Conservation (phyloP, 1,140 invertebrate genomes). For the Drosophila rhopaloa region DNA sequence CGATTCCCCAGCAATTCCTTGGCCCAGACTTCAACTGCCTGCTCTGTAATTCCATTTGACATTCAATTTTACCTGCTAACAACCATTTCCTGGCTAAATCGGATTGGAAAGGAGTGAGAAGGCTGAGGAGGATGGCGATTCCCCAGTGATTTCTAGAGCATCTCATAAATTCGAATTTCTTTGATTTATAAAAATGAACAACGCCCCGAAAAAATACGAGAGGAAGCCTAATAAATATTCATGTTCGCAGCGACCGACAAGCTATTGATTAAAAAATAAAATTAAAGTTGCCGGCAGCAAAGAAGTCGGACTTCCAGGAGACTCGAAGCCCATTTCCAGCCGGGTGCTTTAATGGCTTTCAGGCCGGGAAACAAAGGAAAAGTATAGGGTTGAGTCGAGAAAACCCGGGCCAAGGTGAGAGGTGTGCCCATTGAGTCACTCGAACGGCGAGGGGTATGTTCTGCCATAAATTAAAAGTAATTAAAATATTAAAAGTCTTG, state of each 20-base stretch:
- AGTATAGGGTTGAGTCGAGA: slow-evolving; percentile 5
- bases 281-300: slow-evolving; percentile 32
- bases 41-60: slow-evolving; percentile 62
- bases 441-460: slow-evolving; percentile 19
- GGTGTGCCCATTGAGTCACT: slow-evolving; percentile 22
- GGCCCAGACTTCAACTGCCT: slow-evolving; percentile 8
- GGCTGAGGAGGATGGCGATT: background rate
- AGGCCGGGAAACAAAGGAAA: slow-evolving; percentile 26
- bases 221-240: slow-evolving; percentile 70
- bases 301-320: slow-evolving; percentile 29
- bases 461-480: slow-evolving; percentile 73
- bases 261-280: slow-evolving; percentile 46
- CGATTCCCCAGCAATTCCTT: slow-evolving; percentile 15
- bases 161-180: slow-evolving; percentile 44
- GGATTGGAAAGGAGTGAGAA: slow-evolving; percentile 10
- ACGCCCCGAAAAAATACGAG: slow-evolving; percentile 56
- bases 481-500: slow-evolving; percentile 77
- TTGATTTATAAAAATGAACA: slow-evolving; percentile 76
- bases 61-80: slow-evolving; percentile 77
- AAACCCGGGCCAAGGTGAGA: slow-evolving; percentile 9
- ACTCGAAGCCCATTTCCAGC: slow-evolving; percentile 40
- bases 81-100: slow-evolving; percentile 38
- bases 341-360: slow-evolving; percentile 35
- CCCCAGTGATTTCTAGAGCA: slow-evolving; percentile 31
- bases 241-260: slow-evolving; percentile 48